A percentile compares a stretch with the other conserved stretches of the same genome.
phyloP scores from a whole-genome alignment of 2,113 vertebrate species.

The Nerophis ophidion region DNA sequence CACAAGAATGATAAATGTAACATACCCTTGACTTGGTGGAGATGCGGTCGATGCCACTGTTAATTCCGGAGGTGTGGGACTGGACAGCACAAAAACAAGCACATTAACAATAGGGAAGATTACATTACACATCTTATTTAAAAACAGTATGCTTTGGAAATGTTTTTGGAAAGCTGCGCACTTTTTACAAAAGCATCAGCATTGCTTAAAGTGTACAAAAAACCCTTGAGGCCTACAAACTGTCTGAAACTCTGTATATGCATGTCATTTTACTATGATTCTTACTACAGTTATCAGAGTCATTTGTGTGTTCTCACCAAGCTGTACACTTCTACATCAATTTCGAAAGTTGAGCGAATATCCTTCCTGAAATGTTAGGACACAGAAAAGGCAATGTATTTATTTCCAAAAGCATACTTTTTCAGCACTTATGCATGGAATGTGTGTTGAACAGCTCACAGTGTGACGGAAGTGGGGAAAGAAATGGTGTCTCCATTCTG shows the following conservation, averaged over 20 bases:
- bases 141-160: too few species aligned
- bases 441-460: slow-evolving; percentile 56
- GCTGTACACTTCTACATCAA: slow-evolving; percentile 79
- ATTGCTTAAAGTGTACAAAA: too few species aligned
- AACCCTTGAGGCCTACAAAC: too few species aligned
- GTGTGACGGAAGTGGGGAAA: slow-evolving; percentile 69
- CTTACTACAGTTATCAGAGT: not conserved
- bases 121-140: too few species aligned
- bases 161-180: not conserved
- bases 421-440: too few species aligned
- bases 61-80: slow-evolving; percentile 47
- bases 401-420: too few species aligned
- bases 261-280: too few species aligned
- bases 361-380: slow-evolving; percentile 57
- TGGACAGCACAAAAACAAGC: slow-evolving; percentile 17
- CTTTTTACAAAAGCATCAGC: too few species aligned
- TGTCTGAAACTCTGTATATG: too few species aligned
- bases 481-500: slow-evolving; percentile 74
- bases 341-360: slow-evolving; percentile 70
- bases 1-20: not conserved
- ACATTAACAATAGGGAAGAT: not conserved
- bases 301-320: slow-evolving; percentile 62
- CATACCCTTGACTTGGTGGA: slow-evolving; percentile 59
- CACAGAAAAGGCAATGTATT: not conserved
- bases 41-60: slow-evolving; percentile 40